Conservation (phyloP, 2,113 vertebrate genomes). For the Tachycineta bicolor region DNA sequence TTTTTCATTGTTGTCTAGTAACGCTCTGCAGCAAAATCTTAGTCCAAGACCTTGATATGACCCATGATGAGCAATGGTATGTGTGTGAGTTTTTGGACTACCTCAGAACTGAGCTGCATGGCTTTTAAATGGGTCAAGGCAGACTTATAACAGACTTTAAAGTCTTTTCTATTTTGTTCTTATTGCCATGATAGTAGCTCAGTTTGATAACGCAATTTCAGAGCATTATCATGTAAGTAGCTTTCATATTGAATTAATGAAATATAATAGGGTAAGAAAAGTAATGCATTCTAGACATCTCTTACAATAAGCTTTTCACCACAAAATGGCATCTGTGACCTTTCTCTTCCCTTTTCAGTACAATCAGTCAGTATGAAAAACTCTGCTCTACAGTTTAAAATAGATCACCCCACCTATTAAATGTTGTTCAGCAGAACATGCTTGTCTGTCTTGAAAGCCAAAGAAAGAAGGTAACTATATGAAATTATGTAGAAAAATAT, state of each 20-base stretch:
- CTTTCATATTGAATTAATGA: constrained; percentile 12
- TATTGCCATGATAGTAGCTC: background rate
- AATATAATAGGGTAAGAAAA: background rate
- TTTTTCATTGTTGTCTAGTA: background rate
- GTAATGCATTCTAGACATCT: background rate
- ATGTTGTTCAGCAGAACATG: background rate
- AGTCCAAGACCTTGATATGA: background rate
- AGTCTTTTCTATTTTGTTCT: background rate
- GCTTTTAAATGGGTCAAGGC: background rate
- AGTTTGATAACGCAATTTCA: background rate
- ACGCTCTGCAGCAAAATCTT: background rate
- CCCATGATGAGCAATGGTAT: background rate
- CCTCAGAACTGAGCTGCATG: background rate
- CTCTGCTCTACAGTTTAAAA: background rate
- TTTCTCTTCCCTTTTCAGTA: constrained; percentile 15
- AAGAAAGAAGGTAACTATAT: background rate
- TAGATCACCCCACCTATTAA: background rate
- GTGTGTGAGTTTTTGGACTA: background rate
- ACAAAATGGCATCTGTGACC: constrained; percentile 21
- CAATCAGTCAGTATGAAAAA: background rate
- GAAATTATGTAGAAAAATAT: background rate
- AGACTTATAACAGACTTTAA: background rate
- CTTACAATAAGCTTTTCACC: background rate
- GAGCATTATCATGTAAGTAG: background rate
- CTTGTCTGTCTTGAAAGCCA: background rate